Conservation (phyloP, 2,888 invertebrate species). For the Epistrophella euchroma region DNA sequence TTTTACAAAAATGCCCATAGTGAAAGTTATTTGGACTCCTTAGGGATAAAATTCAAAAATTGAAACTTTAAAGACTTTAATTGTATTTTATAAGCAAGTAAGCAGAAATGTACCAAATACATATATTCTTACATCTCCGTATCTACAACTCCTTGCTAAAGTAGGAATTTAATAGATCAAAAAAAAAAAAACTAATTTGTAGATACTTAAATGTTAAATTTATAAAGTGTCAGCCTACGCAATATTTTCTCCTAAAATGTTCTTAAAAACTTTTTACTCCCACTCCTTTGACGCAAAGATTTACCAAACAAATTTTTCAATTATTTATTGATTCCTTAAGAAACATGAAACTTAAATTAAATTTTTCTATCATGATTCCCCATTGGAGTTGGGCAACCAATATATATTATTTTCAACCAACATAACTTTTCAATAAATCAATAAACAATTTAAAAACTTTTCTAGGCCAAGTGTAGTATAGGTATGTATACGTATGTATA, state of each 20-base stretch:
- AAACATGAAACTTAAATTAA: constrained; percentile 52
- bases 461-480: constrained; percentile 43
- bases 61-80: too few species aligned
- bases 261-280: not conserved
- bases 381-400: not conserved
- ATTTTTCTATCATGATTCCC: constrained; percentile 49
- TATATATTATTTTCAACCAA: constrained; percentile 32
- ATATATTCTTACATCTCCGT: too few species aligned
- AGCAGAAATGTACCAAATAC: too few species aligned
- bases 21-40: too few species aligned
- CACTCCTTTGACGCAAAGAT: not conserved
- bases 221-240: not conserved
- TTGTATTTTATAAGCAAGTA: too few species aligned
- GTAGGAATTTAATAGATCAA: too few species aligned
- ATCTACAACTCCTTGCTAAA: too few species aligned
- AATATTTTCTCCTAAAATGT: not conserved
- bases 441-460: constrained; percentile 73
- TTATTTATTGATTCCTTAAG: constrained; percentile 32
- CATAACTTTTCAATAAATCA: constrained; percentile 67
- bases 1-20: too few species aligned
- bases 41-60: too few species aligned
- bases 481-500: too few species aligned
- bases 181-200: too few species aligned
- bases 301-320: constrained; percentile 26
- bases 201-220: not conserved